Evolutionary conservation across 1,140 invertebrate genomes (phyloP), one percentile per base, ranked within the genome.

Genomic region (Leptinotarsa defecta): DNA sequence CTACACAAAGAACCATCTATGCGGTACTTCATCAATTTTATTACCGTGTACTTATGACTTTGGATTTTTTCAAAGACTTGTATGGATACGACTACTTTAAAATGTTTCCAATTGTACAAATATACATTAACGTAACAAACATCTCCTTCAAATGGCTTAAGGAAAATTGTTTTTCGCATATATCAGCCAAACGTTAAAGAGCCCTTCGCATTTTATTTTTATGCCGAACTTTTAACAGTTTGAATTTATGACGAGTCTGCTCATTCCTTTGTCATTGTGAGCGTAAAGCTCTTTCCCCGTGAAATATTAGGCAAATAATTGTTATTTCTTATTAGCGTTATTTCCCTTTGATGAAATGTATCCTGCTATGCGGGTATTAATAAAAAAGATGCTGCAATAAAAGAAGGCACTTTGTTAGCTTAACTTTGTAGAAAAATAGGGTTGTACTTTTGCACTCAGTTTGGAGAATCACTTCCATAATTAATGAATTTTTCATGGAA

Each of bases 121-220:
- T 74, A 78, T 78, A 78, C 71, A 75, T 75, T 73, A 78, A 75
- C 75, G 74, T 78, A 78, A 78, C 77, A 78, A 78, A 78, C 74
- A 78, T 75, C 65, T 68, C 65, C 49, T 74, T 73, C 73, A 73
- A 78, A 75, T 75, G 73, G 76, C 73, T 77, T 63, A 74, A 67
- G 70, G 76, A 71, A 75, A 75, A 77, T 73, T 77, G 70, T 74
- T 77, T 74, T 74, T 73, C 73, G 73, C 76, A 75, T 77, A 77
- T 77, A 77, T 77, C 76, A 75, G 71, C 63, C n/a, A 43, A 61
- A 70, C 71, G 71, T 75, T 73, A 65, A 73, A 62, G 22, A 65
- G 61, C 24, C 62, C 71, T 71, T 52, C 57, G 27, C 71, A 48
- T 64, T 73, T 73, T 73, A 73, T 73, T 65, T 65, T 64, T 65